Evolutionary conservation across 2,113 vertebrate genomes (phyloP), one percentile per base, ranked within the genome.

Genomic region (Phalacrocorax aristotelis): DNA sequence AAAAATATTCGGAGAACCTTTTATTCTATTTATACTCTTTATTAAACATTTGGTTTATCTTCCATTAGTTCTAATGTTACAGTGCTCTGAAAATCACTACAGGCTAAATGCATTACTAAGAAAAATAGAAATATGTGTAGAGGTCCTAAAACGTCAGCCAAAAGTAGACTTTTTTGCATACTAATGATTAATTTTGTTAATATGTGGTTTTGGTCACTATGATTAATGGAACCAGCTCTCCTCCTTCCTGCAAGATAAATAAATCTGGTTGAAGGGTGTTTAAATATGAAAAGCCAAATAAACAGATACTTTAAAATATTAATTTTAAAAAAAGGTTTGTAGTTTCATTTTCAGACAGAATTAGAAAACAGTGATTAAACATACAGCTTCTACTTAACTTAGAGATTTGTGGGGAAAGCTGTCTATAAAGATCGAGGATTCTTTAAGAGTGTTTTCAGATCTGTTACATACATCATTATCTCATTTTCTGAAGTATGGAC

Each of bases 111-210:
- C 52, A 64, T 83, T 93, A 48, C 32, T 65, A 68, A 78, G 85
- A 46, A 90, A 94, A 94, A 52, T 40, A 93, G 49, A 75, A 83
- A 48, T 75, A 82, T 42, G 25, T 85, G 29, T 74, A 72, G 44
- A 70, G 64, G 72, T 85, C 85, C 70, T 84, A 71, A 84, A 95
- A 90, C 72, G 64, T 89, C 86, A 90, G 88, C 92, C 92, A 96
- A 89, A 96, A 91, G 44, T 81, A 82, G 65, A 54, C 23, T 87
- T 68, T 44, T 88, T 78, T 91, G 61, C 76, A 82, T 96, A 68
- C 38, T 92, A 95, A 97, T 89, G 69, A 89, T 94, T 96, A 97
- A 92, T 96, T 96, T 93, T 83, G 51, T 78, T 88, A 87, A 83
- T 78, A 76, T 65, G 69, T 88, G 40, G 0, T 90, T 97, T 96